Percentiles rank a stretch among this genome's conserved stretches.
phyloP scores from a whole-genome alignment of 2,797 vertebrate genomes.

The Allobates femoralis region DNA sequence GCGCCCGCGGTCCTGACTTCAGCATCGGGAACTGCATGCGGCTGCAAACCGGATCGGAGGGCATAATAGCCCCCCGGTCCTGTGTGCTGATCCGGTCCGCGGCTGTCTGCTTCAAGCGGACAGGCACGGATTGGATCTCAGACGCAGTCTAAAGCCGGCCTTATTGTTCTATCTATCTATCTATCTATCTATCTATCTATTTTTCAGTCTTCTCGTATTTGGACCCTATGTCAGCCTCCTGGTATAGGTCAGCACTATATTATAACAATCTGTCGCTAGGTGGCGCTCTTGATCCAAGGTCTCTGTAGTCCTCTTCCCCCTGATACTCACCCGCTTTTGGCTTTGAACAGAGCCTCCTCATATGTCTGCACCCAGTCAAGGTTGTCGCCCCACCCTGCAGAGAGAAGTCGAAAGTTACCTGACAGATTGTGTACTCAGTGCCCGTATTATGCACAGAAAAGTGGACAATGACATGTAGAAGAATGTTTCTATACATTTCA shows the following conservation, averaged over 20 bases:
- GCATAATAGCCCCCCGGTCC: too few species aligned
- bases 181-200: too few species aligned
- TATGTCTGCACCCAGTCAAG: conserved; percentile 97
- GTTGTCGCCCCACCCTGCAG: conserved; percentile 93
- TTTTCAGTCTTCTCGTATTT: not conserved
- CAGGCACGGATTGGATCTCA: too few species aligned
- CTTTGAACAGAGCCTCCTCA: conserved; percentile 89
- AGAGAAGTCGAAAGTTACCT: conserved; percentile 4
- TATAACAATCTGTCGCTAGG: conserved; percentile 59
- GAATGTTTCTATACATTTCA: not conserved
- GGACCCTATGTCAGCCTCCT: not conserved
- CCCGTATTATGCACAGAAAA: not conserved
- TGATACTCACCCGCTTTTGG: conserved; percentile 80
- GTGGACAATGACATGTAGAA: not conserved
- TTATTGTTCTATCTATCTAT: too few species aligned
- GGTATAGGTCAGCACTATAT: not conserved
- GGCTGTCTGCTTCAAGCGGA: too few species aligned
- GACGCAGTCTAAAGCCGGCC: too few species aligned
- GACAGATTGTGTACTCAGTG: not conserved
- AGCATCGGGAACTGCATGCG: too few species aligned
- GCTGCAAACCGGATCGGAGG: too few species aligned
- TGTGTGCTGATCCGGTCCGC: too few species aligned
- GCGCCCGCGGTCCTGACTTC: too few species aligned
- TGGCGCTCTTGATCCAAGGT: conserved; percentile 53
- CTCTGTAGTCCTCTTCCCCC: not conserved